Evolutionary conservation across 2,797 vertebrate species (phyloP).

Genomic region (Tiaroga cobitis): DNA sequence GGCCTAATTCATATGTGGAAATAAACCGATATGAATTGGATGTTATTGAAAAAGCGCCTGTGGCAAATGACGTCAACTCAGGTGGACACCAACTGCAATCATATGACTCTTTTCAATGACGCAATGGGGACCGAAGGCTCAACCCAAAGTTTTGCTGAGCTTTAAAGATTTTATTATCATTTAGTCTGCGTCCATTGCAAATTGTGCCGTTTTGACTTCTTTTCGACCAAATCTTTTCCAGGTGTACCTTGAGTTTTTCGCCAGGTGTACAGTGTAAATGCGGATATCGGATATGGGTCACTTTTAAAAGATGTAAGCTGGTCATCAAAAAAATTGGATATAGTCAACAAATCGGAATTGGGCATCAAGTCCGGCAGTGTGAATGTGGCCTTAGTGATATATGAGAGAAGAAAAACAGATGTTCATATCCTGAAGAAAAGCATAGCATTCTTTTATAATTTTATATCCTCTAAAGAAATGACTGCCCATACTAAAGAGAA

Average conservation of each 20-base stretch:
- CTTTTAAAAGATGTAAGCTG: background rate
- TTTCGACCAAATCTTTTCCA: background rate
- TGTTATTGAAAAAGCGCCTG: background rate
- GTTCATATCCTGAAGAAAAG: conserved; percentile 79
- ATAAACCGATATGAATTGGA: background rate
- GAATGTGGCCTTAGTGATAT: conserved; percentile 60
- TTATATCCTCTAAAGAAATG: conserved; percentile 79
- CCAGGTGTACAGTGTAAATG: background rate
- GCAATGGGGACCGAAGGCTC: background rate
- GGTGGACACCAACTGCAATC: background rate
- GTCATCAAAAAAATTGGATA: background rate
- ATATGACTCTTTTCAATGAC: background rate
- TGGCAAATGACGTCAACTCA: background rate
- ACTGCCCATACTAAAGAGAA: conserved; percentile 71
- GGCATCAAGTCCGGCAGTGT: background rate
- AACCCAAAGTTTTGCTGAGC: background rate
- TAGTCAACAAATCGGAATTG: background rate
- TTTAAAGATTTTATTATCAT: background rate
- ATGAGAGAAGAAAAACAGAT: conserved; percentile 75
- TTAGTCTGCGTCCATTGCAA: background rate
- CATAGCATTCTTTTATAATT: conserved; percentile 71
- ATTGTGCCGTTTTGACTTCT: background rate
- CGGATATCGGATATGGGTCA: background rate
- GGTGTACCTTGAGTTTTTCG: background rate
- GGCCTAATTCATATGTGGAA: background rate